Evolutionary conservation across 2,888 invertebrate species (phyloP).

Genomic region (Ichneumoninae sp.): DNA sequence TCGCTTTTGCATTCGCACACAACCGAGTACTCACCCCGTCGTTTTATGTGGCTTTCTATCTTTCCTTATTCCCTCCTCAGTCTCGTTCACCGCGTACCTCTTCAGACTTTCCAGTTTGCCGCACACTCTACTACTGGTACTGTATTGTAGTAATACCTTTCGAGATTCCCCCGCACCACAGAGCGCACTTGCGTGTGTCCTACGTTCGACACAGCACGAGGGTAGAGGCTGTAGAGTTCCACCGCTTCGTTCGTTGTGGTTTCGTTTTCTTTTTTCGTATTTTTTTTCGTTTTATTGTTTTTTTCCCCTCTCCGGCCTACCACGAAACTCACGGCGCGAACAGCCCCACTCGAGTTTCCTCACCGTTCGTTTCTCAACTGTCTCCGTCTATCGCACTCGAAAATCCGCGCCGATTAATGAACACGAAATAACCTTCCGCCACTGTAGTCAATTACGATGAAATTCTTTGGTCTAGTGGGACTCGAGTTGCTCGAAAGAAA

Average conservation of each 20-base stretch:
- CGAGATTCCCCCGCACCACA: slow-evolving; percentile 29
- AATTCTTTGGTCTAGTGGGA: background rate
- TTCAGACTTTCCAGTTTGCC: slow-evolving; percentile 58
- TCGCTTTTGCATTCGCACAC: slow-evolving; percentile 29
- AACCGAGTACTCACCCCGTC: slow-evolving; percentile 29
- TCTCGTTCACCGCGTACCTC: slow-evolving; percentile 34
- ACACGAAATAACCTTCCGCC: slow-evolving; percentile 30
- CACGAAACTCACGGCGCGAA: slow-evolving; percentile 44
- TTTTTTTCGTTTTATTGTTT: background rate
- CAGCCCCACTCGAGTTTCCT: slow-evolving; percentile 11
- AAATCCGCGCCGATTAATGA: slow-evolving; percentile 50
- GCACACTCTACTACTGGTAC: slow-evolving; percentile 52
- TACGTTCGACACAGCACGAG: slow-evolving; percentile 30
- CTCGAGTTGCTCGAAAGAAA: background rate
- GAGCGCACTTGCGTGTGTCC: slow-evolving; percentile 26
- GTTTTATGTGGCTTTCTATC: background rate
- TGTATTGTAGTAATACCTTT: slow-evolving; percentile 26
- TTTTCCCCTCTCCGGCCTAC: slow-evolving; percentile 1
- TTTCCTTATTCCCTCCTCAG: slow-evolving; percentile 29
- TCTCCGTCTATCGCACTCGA: slow-evolving; percentile 14
- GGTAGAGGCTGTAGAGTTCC: slow-evolving; percentile 27
- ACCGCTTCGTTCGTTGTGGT: slow-evolving; percentile 4
- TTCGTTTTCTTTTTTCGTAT: slow-evolving; percentile 1
- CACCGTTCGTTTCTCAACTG: slow-evolving; percentile 20
- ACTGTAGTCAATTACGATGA: slow-evolving; percentile 3